Percentiles rank a stretch among this genome's conserved stretches.
phyloP scores from a whole-genome alignment of 30 jellyfish, hydroid and myxozoan genomes.

The Cassiopea andromeda region DNA sequence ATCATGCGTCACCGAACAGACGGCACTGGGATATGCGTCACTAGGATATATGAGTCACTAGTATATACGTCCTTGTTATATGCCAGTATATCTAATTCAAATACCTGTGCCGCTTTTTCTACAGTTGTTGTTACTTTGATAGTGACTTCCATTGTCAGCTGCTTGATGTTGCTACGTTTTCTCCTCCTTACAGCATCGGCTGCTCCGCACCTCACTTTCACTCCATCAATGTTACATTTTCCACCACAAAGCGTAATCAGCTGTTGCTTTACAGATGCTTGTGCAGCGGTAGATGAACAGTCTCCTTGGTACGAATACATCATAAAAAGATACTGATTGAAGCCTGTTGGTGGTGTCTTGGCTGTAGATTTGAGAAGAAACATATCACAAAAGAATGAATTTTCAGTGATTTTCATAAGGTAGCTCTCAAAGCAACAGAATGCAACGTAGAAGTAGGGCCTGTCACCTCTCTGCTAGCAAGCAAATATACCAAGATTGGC shows the following conservation, averaged over 20 bases:
- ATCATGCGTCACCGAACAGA: too few species aligned
- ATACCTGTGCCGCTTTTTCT: conserved; percentile 55
- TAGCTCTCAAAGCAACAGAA: too few species aligned
- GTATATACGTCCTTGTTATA: too few species aligned
- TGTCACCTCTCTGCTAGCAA: too few species aligned
- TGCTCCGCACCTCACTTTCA: conserved; percentile 64
- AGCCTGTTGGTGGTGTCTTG: conserved; percentile 73
- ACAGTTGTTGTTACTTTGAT: conserved; percentile 49
- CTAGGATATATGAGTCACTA: too few species aligned
- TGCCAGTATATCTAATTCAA: too few species aligned
- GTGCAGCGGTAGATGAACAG: conserved; percentile 68
- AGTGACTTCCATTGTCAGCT: conserved; percentile 38
- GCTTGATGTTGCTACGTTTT: conserved; percentile 39
- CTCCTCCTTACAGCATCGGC: conserved; percentile 69
- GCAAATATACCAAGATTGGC: too few species aligned
- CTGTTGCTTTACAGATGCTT: conserved; percentile 31
- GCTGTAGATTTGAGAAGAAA: conserved; percentile 12
- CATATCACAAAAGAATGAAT: not conserved
- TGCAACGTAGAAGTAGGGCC: too few species aligned
- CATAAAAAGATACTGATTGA: conserved; percentile 15
- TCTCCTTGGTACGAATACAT: conserved; percentile 68
- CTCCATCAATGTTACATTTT: conserved; percentile 11
- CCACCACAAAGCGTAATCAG: conserved; percentile 31
- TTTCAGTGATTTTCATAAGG: not conserved
- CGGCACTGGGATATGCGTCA: too few species aligned